Evolutionary conservation across 35 echinoderm and acorn worm genomes (phyloP).

Genomic region (Diadema setosum): DNA sequence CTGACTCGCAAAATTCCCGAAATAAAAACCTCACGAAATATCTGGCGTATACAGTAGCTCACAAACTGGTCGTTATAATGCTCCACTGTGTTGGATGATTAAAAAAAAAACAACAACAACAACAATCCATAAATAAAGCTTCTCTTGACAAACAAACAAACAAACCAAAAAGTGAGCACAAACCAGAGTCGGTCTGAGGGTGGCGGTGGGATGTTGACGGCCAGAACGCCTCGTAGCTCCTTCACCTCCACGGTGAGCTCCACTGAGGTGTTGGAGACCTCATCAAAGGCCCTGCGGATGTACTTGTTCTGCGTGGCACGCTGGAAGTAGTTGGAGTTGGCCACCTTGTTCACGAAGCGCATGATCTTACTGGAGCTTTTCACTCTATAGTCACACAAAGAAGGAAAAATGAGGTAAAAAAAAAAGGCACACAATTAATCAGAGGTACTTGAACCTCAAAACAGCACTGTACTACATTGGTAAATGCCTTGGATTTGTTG

Average conservation of each 20-base stretch:
- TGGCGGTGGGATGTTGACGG: constrained; percentile 90
- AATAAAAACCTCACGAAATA: too few species aligned
- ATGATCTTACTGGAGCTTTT: constrained; percentile 74
- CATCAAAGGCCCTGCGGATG: constrained; percentile 83
- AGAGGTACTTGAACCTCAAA: not conserved
- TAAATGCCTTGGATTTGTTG: too few species aligned
- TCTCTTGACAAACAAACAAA: too few species aligned
- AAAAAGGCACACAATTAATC: not conserved
- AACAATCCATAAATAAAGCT: too few species aligned
- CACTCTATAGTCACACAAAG: not conserved
- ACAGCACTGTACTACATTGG: too few species aligned
- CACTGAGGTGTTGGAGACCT: constrained; percentile 86
- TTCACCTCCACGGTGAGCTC: constrained; percentile 89
- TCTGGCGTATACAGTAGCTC: too few species aligned
- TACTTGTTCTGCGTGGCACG: constrained; percentile 93
- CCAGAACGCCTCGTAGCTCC: constrained; percentile 65
- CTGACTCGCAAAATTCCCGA: too few species aligned
- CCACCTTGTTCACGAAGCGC: constrained; percentile 80
- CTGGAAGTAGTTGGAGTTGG: constrained; percentile 95
- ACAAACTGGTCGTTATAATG: too few species aligned
- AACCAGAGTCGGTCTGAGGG: constrained; percentile 97
- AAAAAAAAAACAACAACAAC: too few species aligned
- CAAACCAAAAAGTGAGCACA: too few species aligned
- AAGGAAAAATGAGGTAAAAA: not conserved
- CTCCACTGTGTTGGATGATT: too few species aligned